A percentile compares a stretch with the other conserved stretches of the same genome.
Conservation (phyloP, 2,888 invertebrate species). For the Epinotia bilunana region DNA sequence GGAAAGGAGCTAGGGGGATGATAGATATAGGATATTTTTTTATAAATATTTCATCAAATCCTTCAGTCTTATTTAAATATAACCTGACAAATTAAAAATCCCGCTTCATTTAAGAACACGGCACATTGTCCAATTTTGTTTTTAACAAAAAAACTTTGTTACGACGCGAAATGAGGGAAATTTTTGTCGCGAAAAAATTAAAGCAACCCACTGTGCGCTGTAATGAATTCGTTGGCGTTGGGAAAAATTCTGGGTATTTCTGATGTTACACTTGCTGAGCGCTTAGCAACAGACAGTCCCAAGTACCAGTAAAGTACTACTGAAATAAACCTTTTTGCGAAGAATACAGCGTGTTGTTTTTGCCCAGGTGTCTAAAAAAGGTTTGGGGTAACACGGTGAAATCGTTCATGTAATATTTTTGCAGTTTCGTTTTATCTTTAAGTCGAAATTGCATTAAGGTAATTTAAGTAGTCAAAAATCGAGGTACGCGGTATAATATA, state of each 20-base stretch:
- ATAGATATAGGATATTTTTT: too few species aligned
- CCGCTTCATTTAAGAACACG: conserved; percentile 13
- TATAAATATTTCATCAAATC: too few species aligned
- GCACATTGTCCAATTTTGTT: conserved; percentile 7
- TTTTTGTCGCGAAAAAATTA: conserved; percentile 32
- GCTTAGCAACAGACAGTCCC: background rate
- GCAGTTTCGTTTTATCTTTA: conserved; percentile 6
- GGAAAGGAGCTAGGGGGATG: too few species aligned
- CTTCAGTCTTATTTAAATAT: too few species aligned
- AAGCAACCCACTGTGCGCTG: conserved; percentile 13
- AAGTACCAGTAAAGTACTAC: background rate
- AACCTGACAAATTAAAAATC: background rate
- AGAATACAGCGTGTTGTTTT: conserved; percentile 9
- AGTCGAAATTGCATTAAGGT: background rate
- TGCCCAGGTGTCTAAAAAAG: conserved; percentile 32
- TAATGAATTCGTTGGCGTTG: conserved; percentile 36
- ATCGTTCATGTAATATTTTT: conserved; percentile 2
- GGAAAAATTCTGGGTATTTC: conserved; percentile 30
- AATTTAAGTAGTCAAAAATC: background rate
- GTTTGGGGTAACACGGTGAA: conserved; percentile 13
- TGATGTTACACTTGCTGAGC: background rate
- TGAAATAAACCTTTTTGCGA: background rate
- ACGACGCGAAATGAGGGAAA: conserved; percentile 14
- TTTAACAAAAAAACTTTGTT: conserved; percentile 9
- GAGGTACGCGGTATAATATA: background rate